phyloP scores from a whole-genome alignment of 2,113 vertebrate species.

The Camelus dromedarius region DNA sequence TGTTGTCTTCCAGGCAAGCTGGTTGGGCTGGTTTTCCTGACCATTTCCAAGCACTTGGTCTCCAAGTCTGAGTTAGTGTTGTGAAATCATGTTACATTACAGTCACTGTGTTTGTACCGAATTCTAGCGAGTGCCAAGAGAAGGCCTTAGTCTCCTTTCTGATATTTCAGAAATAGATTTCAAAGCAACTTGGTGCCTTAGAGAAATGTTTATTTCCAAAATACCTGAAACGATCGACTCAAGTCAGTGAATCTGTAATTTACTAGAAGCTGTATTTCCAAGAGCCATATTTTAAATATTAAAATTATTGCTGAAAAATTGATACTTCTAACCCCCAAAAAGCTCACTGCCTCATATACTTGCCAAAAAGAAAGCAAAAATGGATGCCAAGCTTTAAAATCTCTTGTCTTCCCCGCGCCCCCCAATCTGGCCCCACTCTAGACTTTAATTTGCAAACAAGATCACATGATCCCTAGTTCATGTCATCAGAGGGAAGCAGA shows the following conservation, averaged over 20 bases:
- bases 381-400: not conserved
- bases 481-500: not conserved
- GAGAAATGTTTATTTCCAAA: constrained; percentile 15
- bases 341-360: not conserved
- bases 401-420: not conserved
- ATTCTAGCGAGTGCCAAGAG: not conserved
- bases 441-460: not conserved
- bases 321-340: not conserved
- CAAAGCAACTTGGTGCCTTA: constrained; percentile 1
- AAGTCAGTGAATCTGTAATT: not conserved
- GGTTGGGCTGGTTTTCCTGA: not conserved
- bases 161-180: constrained; percentile 36
- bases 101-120: not conserved
- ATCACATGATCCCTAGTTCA: not conserved
- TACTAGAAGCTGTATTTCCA: not conserved
- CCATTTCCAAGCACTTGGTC: not conserved
- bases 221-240: not conserved
- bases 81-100: not conserved
- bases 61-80: not conserved
- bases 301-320: constrained; percentile 2
- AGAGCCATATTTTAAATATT: not conserved
- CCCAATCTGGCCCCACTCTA: not conserved
- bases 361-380: constrained; percentile 9
- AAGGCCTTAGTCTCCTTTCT: not conserved
- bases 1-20: not conserved